Evolutionary conservation across 2,888 invertebrate genomes (phyloP).

Genomic region (Clanis bilineata): DNA sequence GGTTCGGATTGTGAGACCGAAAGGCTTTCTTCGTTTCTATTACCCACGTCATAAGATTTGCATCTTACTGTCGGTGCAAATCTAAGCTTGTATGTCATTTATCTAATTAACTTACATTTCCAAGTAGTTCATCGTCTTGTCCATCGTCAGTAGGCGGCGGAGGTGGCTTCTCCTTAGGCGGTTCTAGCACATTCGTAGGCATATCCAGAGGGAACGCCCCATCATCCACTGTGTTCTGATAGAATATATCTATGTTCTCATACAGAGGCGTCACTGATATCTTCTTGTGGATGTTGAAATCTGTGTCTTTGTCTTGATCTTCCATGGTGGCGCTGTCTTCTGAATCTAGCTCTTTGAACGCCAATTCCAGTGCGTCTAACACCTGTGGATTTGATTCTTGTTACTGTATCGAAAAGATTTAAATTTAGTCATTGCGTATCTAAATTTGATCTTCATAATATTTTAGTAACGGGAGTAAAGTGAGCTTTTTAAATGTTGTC

Average conservation of each 20-base stretch:
- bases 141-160: slow-evolving; percentile 86
- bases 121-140: slow-evolving; percentile 68
- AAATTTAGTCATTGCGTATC: neutral
- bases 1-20: neutral
- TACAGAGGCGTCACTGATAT: slow-evolving; percentile 81
- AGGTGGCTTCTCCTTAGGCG: slow-evolving; percentile 93
- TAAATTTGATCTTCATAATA: neutral
- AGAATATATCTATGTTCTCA: slow-evolving; percentile 84
- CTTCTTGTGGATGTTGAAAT: slow-evolving; percentile 54
- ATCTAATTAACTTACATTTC: slow-evolving; percentile 62
- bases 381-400: slow-evolving; percentile 65
- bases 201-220: slow-evolving; percentile 81
- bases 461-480: neutral
- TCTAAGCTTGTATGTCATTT: neutral
- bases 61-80: too few species aligned
- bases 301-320: slow-evolving; percentile 45
- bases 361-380: slow-evolving; percentile 84
- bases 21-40: too few species aligned
- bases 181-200: slow-evolving; percentile 84
- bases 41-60: too few species aligned
- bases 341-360: slow-evolving; percentile 84
- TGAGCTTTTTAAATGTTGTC: too few species aligned
- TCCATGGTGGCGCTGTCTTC: slow-evolving; percentile 76
- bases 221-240: slow-evolving; percentile 57
- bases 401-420: neutral